These are phyloP conservation scores for Brachionus manjavacas DNA, from an alignment of 1,140 invertebrate species.

Conservation along the genomic window DNA sequence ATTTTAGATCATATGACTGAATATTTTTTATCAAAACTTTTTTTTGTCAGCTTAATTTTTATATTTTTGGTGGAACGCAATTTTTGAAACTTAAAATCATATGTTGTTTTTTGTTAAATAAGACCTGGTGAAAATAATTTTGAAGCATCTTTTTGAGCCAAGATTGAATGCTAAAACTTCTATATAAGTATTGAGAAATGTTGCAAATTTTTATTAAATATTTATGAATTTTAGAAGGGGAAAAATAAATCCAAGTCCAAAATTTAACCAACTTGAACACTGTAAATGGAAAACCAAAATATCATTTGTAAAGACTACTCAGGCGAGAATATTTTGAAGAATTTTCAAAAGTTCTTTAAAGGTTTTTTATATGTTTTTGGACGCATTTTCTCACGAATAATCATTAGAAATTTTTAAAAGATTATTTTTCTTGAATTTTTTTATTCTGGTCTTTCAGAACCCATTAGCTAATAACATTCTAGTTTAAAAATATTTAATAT, in stretches of 20 bases:
- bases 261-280: background rate
- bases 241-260: background rate
- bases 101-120: background rate
- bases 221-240: background rate
- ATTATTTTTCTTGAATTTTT: too few species aligned
- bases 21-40: background rate
- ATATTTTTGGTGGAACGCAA: background rate
- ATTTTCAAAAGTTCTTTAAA: too few species aligned
- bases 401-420: too few species aligned
- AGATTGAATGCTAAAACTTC: background rate
- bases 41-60: background rate
- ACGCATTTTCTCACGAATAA: too few species aligned
- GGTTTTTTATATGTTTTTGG: too few species aligned
- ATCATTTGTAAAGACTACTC: too few species aligned
- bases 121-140: background rate
- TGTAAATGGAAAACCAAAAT: background rate
- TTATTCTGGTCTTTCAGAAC: too few species aligned
- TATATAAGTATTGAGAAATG: background rate
- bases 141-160: background rate
- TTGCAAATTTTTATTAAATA: background rate
- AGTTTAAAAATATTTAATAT: too few species aligned
- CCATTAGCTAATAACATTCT: too few species aligned
- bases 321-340: too few species aligned
- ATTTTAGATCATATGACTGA: background rate
- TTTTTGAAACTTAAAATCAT: background rate